A percentile compares a stretch with the other conserved stretches of the same genome.
Conservation (phyloP, 2,113 vertebrate species). For the Thryonomys swinderianus region DNA sequence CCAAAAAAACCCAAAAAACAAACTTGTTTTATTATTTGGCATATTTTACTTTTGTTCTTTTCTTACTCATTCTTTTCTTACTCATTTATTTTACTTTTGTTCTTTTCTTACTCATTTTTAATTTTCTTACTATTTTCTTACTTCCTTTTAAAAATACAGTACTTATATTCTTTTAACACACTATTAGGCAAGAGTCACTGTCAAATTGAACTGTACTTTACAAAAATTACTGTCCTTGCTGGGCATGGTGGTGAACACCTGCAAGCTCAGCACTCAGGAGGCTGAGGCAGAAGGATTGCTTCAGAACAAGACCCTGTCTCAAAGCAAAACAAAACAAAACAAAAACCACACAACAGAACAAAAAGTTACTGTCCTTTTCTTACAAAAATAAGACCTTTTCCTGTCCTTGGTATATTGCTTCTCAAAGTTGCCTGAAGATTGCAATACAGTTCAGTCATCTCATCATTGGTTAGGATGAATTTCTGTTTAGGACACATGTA, state of each 20-base stretch:
- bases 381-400: constrained; percentile 10
- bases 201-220: constrained; percentile 40
- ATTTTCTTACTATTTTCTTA: too few species aligned
- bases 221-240: background rate
- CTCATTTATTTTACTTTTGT: constrained; percentile 41
- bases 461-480: background rate
- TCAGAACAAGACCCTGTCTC: background rate
- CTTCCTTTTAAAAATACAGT: constrained; percentile 4
- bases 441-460: background rate
- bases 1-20: constrained; percentile 18
- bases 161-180: background rate
- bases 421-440: background rate
- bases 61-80: background rate
- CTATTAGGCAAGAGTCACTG: background rate
- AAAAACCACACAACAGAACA: background rate
- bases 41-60: constrained; percentile 31
- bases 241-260: background rate
- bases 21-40: background rate
- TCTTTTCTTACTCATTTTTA: background rate
- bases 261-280: background rate
- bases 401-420: background rate
- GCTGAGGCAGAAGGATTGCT: background rate
- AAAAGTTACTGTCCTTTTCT: background rate
- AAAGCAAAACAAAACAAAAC: background rate
- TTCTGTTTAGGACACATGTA: constrained; percentile 5